A percentile compares a stretch with the other conserved stretches of the same genome.
Evolutionary conservation across 2,888 invertebrate species (phyloP).

Genomic region (Iselma pallidipennis): DNA sequence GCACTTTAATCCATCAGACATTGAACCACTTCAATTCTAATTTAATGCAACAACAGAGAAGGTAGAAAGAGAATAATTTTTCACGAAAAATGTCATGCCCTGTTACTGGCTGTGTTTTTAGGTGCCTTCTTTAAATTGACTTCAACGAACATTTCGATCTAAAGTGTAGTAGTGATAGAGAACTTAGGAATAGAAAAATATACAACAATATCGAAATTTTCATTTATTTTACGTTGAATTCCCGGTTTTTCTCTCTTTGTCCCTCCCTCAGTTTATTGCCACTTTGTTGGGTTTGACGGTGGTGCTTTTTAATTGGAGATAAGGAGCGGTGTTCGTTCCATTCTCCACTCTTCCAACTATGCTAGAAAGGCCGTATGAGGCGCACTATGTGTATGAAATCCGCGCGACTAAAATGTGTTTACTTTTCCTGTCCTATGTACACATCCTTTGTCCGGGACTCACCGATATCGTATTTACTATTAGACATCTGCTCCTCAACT

Average conservation of each 20-base stretch:
- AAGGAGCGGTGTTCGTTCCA: slow-evolving; percentile 10
- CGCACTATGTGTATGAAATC: slow-evolving; percentile 30
- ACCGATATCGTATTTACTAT: slow-evolving; percentile 55
- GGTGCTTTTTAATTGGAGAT: slow-evolving; percentile 16
- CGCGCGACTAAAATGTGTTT: slow-evolving; percentile 54
- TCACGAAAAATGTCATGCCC: no score
- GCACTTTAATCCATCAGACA: slow-evolving; percentile 21
- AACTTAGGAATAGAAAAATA: no score
- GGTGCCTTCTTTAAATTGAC: no score
- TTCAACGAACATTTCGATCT: no score
- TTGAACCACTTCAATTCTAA: slow-evolving; percentile 18
- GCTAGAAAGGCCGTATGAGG: slow-evolving; percentile 15
- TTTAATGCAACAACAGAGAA: slow-evolving; percentile 13
- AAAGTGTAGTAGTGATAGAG: no score
- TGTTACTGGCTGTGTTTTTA: no score
- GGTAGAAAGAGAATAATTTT: no score
- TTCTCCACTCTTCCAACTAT: slow-evolving; percentile 2
- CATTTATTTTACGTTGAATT: no score
- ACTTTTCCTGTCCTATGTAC: slow-evolving; percentile 57
- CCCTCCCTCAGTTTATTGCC: no score
- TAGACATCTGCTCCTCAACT: slow-evolving; percentile 49
- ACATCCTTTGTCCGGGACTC: slow-evolving; percentile 56
- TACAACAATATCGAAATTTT: no score
- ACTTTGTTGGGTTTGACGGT: no score
- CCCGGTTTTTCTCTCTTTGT: no score